phyloP scores from a whole-genome alignment of 2,797 vertebrate species.

The Cercopithecus petaurista region DNA sequence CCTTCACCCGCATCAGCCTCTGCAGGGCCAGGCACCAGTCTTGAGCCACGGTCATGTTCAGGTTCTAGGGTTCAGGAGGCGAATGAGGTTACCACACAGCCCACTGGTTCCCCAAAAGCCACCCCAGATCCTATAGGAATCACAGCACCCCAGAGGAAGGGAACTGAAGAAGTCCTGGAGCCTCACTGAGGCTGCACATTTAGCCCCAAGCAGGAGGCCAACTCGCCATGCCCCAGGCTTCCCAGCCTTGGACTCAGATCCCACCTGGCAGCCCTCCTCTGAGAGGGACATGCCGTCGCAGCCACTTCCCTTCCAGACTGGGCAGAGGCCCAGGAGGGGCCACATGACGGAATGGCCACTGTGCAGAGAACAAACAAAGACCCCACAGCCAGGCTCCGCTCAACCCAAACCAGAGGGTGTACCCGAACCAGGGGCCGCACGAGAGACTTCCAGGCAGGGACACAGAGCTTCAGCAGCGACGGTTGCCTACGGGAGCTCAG shows the following conservation, averaged over 20 bases:
- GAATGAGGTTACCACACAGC: not conserved
- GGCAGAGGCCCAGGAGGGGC: not conserved
- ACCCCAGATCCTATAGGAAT: not conserved
- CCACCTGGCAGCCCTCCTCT: not conserved
- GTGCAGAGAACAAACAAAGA: not conserved
- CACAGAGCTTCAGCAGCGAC: accelerated
- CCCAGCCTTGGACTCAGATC: not conserved
- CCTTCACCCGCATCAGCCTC: conserved; percentile 96
- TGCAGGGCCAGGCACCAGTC: conserved; percentile 98
- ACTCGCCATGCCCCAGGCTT: not conserved
- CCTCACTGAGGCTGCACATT: accelerated
- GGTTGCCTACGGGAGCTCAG: not conserved
- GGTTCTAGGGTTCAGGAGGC: conserved; percentile 86
- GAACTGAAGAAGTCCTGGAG: accelerated
- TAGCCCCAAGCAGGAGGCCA: not conserved
- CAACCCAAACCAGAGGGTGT: not conserved
- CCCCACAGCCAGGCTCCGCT: accelerated
- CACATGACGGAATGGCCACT: not conserved
- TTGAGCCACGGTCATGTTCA: conserved; percentile 96
- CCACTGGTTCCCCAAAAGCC: not conserved
- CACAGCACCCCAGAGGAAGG: accelerated
- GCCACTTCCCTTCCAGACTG: not conserved
- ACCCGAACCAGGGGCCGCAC: not conserved
- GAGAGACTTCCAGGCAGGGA: accelerated
- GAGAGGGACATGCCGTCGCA: not conserved